Evolutionary conservation across 2,797 vertebrate species (phyloP), one percentile per base, ranked within the genome.

Genomic region (Podargus strigoides): DNA sequence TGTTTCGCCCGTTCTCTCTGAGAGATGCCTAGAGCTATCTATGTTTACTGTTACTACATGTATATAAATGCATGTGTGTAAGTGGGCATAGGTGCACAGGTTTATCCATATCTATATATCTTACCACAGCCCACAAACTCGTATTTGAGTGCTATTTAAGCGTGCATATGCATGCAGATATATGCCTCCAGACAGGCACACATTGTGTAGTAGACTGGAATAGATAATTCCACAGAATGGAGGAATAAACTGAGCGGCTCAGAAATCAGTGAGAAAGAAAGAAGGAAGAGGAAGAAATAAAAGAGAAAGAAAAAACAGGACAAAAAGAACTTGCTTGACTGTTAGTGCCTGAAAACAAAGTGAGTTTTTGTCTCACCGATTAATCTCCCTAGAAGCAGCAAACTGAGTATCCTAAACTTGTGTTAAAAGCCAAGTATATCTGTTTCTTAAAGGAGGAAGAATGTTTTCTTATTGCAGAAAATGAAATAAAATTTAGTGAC

Each of bases 21-120:
- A 36, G 86, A 90, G 91, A 36, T 80, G 89, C 89, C 94, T 88
- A 47, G 52, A 90, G 91, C 94, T 74, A 56, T 83, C 63, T 36
- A 2, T 67, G 75, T 81, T 92, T 79, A 63, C 49, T 94, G 91
- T 81, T 92, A 53, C 70, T 90, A 72, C 92, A 62, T 10, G 85
- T 84, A 82, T 39, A 69, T 53, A 68, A 75, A 72, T 46, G 53
- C 22, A 4, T 37, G 83, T 77, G 76, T 74, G 22, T 72, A 67
- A 90, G 55, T 39, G 84, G 77, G 88, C 80, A 93, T 84, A 93
- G 77, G 86, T 84, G 63, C 88, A 30, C 19, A 18, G 62, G 58
- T 95, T 93, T 87, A 64, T 50, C 89, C 34, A 1, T 58, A 28
- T 68, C 80, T 75, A 2, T 75, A 14, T 24, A 80, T 46, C 58